These are phyloP conservation scores for Lissonota sp. DNA, from an alignment of 2,888 invertebrate genomes.

Conservation along the genomic window DNA sequence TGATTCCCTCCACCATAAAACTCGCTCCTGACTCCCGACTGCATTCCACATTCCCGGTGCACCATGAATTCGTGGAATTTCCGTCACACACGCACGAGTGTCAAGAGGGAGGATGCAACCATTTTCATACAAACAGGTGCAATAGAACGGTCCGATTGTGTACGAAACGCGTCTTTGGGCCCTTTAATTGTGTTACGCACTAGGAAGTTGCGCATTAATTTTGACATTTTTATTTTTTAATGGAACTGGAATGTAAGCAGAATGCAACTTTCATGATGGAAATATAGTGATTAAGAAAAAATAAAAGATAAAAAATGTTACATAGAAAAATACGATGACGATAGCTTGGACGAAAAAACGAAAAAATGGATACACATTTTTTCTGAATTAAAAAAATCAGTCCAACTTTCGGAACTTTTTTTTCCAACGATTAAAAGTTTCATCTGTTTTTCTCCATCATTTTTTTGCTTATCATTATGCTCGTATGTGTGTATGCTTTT, in stretches of 20 bases:
- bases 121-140: slow-evolving; percentile 17
- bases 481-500: slow-evolving; percentile 10
- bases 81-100: background rate
- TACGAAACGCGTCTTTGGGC: background rate
- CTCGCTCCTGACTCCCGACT: slow-evolving; percentile 31
- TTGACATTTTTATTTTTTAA: no score
- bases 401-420: slow-evolving; percentile 55
- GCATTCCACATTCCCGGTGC: slow-evolving; percentile 50
- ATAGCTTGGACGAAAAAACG: slow-evolving; percentile 54
- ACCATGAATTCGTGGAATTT: slow-evolving; percentile 52
- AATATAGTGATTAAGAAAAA: slow-evolving; percentile 4
- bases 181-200: background rate
- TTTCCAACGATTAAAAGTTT: slow-evolving; percentile 42
- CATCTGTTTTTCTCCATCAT: slow-evolving; percentile 35
- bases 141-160: slow-evolving; percentile 41
- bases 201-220: no score
- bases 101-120: background rate
- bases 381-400: slow-evolving; percentile 37
- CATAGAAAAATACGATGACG: slow-evolving; percentile 70
- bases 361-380: slow-evolving; percentile 29
- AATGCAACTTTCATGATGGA: no score
- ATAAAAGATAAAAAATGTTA: slow-evolving; percentile 63
- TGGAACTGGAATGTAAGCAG: no score
- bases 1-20: slow-evolving; percentile 20
- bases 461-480: slow-evolving; percentile 5